phyloP scores from a whole-genome alignment of 2,797 vertebrate species.

The Sebastes kiyomatsui region DNA sequence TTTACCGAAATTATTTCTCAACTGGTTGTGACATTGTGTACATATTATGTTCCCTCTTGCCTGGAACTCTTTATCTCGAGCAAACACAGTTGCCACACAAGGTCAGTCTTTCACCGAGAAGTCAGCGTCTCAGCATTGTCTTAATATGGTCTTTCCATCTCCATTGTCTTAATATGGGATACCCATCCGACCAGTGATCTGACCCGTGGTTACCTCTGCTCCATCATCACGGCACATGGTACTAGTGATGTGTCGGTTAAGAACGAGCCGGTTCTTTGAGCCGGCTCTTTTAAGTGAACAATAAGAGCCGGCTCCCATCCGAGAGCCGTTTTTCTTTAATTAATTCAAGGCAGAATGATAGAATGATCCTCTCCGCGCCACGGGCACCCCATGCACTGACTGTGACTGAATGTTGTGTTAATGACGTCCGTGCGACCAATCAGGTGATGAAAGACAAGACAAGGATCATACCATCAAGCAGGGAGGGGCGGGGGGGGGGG shows the following conservation, averaged over 20 bases:
- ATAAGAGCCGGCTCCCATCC: no score
- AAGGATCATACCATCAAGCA: no score
- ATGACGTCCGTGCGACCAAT: no score
- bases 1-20: slow-evolving; percentile 34
- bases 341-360: no score
- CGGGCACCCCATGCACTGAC: no score
- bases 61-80: slow-evolving; percentile 74
- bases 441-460: no score
- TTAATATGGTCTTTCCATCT: slow-evolving; percentile 87
- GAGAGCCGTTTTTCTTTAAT: no score
- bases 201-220: slow-evolving; percentile 30
- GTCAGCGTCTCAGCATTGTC: slow-evolving; percentile 77
- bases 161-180: slow-evolving; percentile 84
- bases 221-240: background rate
- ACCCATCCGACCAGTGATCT: slow-evolving; percentile 45
- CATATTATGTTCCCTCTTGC: slow-evolving; percentile 46
- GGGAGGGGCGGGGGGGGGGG: accelerated
- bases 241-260: no score
- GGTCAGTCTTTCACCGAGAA: slow-evolving; percentile 66
- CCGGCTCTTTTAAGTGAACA: no score
- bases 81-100: slow-evolving; percentile 78
- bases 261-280: no score
- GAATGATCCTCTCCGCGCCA: no score
- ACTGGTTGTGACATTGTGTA: slow-evolving; percentile 46
- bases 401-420: no score